Evolutionary conservation across 1,140 invertebrate genomes (phyloP), one percentile per base, ranked within the genome.

Genomic region (Drosophila punjabiensis): DNA sequence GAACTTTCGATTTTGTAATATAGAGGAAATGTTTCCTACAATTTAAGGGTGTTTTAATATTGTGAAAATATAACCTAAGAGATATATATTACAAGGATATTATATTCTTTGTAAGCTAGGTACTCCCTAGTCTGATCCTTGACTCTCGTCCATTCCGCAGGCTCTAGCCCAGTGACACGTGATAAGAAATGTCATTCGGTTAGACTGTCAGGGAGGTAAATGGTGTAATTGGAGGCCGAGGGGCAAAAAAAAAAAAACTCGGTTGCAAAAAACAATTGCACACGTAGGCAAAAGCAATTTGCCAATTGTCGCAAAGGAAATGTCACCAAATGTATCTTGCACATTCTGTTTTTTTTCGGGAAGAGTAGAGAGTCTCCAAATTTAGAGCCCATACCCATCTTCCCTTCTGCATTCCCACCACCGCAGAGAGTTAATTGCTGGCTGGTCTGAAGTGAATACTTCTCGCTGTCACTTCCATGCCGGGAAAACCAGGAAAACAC

Each of bases 221-320:
- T 48, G 24, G 5, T 39, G 65, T 71, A 71, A 71, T 71, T 71
- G 68, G 16, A 28, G 64, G 65, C 64, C 68, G 28, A 24, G 63
- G 63, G 35, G 70, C 66, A 20, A 62, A 62, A 24, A 24, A 24
- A 65, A 62, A 62, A 65, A 76, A 69, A 53, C 47, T 45, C n/a
- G n/a, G 32, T 9, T 47, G 37, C 32, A 43, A 73, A 66, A 69
- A 74, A 74, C 76, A 53, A 68, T 60, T 77, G 85, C 75, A 90
- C 86, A 89, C 85, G 86, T 88, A 89, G 62, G 85, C 81, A 90
- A 81, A 84, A 88, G 81, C 81, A 81, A 88, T 88, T 88, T 89
- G 71, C 81, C 77, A 89, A 84, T 84, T 71, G 84, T 67, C 83
- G 68, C 84, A 88, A 80, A 80, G 77, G 64, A 88, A 87, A 84